phyloP scores from a whole-genome alignment of 2,797 vertebrate genomes.

The Vultur gryphus region DNA sequence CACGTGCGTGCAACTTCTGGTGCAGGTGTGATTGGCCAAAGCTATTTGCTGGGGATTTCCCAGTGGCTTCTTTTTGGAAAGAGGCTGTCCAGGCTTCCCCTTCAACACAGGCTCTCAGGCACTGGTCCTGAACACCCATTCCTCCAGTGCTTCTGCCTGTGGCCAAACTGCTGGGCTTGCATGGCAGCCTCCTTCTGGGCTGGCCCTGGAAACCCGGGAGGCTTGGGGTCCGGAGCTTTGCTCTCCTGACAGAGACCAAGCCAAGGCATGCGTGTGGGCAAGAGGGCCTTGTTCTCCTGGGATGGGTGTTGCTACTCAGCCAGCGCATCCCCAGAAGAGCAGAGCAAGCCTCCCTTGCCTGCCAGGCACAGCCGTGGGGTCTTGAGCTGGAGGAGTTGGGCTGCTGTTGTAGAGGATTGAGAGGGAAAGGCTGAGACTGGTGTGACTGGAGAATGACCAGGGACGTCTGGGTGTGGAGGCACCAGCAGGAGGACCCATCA shows the following conservation, averaged over 20 bases:
- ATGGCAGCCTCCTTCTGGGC: neutral
- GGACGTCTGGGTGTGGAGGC: neutral
- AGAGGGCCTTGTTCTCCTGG: neutral
- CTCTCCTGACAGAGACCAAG: neutral
- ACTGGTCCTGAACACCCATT: neutral
- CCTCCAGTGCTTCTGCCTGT: neutral
- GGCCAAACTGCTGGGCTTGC: neutral
- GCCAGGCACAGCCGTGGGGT: neutral
- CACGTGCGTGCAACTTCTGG: fast-evolving
- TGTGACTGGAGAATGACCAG: neutral
- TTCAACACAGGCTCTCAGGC: neutral
- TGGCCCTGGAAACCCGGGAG: fast-evolving
- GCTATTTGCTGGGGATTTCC: neutral
- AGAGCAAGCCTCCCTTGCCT: neutral
- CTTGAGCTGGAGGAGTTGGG: neutral
- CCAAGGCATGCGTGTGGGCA: fast-evolving
- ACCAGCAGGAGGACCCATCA: neutral
- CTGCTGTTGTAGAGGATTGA: neutral
- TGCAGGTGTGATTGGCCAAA: neutral
- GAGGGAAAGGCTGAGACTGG: neutral
- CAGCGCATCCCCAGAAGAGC: fast-evolving
- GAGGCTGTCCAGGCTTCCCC: neutral
- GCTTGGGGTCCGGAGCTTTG: neutral
- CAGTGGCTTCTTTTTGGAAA: neutral
- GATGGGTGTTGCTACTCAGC: neutral